Base-by-base conservation (phyloP, 2,888 invertebrate genomes). In the Timema cristinae region DNA sequence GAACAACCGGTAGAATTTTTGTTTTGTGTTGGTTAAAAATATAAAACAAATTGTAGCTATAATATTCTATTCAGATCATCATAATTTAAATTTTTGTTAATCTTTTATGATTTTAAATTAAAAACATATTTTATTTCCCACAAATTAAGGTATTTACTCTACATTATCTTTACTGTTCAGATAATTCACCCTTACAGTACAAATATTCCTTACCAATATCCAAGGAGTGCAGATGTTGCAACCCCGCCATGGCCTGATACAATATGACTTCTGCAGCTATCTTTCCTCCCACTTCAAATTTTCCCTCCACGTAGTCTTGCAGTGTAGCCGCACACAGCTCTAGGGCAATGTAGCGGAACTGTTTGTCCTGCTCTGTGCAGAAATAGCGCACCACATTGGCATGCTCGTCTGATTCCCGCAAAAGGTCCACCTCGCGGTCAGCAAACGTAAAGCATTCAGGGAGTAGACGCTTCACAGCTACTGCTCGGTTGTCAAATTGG, bases 391-490 rank as follows among this genome's bases (percentile, higher is more conserved):
- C 91, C 8, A 99, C 98, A 81, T 98, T 94, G 66, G 94, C 92
- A 83, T 99, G 98, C 50, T 94, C 93, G 80, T 99, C 98, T 2
- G 96, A 96, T 82, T 98, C 97, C 66, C 97, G 86, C 32, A 99
- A 83, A 66, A 98, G 82, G 74, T 95, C 90, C 74, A 98, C 97
- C 85, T 99, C 99, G 68, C 98, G 89, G 83, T 98, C 97, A 0
- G 98, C 98, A 81, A 98, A 92, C 61, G 92, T 93, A 79, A 98
- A 96, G 80, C 97, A 97, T 78, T 97, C 97, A 0, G 97, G 97
- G 70, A 98, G 82, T 8, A 99, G 84, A 1, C 98, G 87, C 81
- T 99, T 99, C 0, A 99, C 98, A 0, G 99, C 99, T 49, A 98
- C 98, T 50, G 90, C 89, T 50, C 98, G 87, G 76, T 92, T 92